Evolutionary conservation across 2,888 invertebrate genomes (phyloP).

Genomic region (Theretra japonica): DNA sequence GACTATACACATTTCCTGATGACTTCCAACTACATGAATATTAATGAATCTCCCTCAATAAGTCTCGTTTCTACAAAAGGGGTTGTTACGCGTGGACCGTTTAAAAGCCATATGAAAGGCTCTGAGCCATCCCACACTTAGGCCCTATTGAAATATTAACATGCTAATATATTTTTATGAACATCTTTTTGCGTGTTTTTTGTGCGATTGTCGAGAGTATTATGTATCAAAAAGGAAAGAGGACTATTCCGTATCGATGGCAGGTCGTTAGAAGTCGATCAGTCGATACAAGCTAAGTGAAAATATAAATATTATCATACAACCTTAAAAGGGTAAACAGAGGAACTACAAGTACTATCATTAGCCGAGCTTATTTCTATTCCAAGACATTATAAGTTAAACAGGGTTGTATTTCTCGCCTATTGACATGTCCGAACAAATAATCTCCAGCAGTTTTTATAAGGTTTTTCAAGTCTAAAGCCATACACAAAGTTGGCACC

Average conservation of each 20-base stretch:
- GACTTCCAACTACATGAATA: constrained; percentile 42
- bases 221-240: background rate
- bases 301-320: background rate
- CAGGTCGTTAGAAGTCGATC: background rate
- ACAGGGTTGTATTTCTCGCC: too few relatives aligned
- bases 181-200: constrained; percentile 36
- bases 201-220: constrained; percentile 3
- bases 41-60: constrained; percentile 41
- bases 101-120: constrained; percentile 30
- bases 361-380: too few relatives aligned
- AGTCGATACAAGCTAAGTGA: too few relatives aligned
- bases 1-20: constrained; percentile 29
- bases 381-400: too few relatives aligned
- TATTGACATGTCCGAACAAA: too few relatives aligned
- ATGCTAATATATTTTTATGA: constrained; percentile 38
- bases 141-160: constrained; percentile 48
- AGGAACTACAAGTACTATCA: too few relatives aligned
- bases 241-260: background rate
- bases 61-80: constrained; percentile 45
- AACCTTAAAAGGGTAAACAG: background rate
- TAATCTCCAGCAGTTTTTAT: too few relatives aligned
- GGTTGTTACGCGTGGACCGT: constrained; percentile 42
- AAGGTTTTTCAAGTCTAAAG: too few relatives aligned
- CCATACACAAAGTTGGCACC: too few relatives aligned
- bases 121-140: constrained; percentile 29